These are phyloP conservation scores for Melanaphis sacchari DNA, from an alignment of 1,140 invertebrate species.

Conservation along the genomic window DNA sequence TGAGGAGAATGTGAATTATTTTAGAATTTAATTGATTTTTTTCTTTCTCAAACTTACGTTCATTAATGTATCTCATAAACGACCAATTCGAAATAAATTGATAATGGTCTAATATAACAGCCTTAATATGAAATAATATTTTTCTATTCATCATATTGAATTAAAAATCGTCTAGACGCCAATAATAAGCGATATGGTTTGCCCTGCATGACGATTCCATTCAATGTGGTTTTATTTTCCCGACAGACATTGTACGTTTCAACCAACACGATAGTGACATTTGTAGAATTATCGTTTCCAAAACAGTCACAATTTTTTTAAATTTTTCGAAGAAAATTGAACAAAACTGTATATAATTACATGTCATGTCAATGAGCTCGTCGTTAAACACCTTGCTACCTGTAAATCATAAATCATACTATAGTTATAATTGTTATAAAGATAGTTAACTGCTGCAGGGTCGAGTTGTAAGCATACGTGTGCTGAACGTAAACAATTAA, in stretches of 20 bases:
- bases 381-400: background rate
- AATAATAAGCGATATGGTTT: too few species aligned
- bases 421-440: background rate
- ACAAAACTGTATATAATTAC: background rate
- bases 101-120: too few species aligned
- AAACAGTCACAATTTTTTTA: background rate
- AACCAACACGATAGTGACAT: background rate
- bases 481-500: background rate
- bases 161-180: background rate
- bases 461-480: background rate
- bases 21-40: background rate
- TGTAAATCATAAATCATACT: background rate
- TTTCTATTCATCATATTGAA: background rate
- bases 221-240: background rate
- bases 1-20: background rate
- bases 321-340: background rate
- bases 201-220: background rate
- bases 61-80: background rate
- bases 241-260: background rate
- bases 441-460: background rate
- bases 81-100: too few species aligned
- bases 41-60: background rate
- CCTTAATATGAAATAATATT: background rate
- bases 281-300: background rate
- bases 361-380: too few species aligned